Base-by-base conservation (phyloP, 64 coral and sea anemone genomes). In the Pocillopora verrucosa region DNA sequence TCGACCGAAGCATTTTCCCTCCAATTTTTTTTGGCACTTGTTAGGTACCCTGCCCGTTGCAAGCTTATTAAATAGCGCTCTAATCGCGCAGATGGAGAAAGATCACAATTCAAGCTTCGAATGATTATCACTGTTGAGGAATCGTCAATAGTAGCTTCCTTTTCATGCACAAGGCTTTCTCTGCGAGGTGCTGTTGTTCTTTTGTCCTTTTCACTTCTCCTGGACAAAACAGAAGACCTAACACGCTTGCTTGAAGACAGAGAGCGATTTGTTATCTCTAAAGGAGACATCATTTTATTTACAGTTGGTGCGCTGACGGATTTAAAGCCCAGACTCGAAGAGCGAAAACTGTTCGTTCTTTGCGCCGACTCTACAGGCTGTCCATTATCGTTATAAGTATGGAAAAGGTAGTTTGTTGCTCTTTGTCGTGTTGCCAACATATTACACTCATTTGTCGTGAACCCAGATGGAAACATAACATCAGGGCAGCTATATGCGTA, bases 371-470 rank as follows among this genome's bases (percentile, higher is more conserved):
- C 7, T 36, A 80, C 19, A 69, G 63, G 65, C 34, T 60, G 30
- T 76, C 72, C 89, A 16, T 36, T 36, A 14, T 65, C 70, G 20
- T 26, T 84, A 16, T 80, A 74, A 19, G 64, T 36, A 64, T 76
- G 61, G 60, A 72, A 87, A 0, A 92, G 57, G 67, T 92, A 87
- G 83, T 92, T 92, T 25, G 90, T 64, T 58, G 16, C 37, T 16
- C 83, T 75, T 25, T 92, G 90, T 16, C 90, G 82, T n/a, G 74
- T 67, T 20, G 90, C 90, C 2, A 92, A 51, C 14, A 87, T 35
- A 20, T 72, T 6, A 67, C 90, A 92, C 58, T 92, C 82, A 1
- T 80, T 58, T 10, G 3, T 61, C 24, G 74, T 68, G 36, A 92
- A 92, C 65, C 82, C 90, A 36, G 58, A 35, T 1, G 81, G 86